A percentile compares a stretch with the other conserved stretches of the same genome.
Conservation (phyloP, 2,113 vertebrate genomes). For the Morone chrysops region DNA sequence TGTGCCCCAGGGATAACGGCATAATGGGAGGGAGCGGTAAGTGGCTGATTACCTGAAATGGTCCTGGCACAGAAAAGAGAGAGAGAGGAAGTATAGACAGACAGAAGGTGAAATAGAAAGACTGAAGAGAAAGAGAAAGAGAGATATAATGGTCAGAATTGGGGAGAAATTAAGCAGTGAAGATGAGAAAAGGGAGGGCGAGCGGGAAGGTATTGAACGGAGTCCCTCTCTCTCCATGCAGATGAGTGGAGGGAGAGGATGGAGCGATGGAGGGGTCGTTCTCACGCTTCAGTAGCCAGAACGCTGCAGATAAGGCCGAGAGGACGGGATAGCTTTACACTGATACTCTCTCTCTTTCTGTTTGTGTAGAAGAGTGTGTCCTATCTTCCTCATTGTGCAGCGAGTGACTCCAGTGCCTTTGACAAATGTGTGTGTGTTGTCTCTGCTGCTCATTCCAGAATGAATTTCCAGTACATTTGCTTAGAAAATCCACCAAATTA, state of each 20-base stretch:
- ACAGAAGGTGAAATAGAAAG: not conserved
- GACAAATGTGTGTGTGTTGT: not conserved
- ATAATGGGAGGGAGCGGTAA: slow-evolving; percentile 71
- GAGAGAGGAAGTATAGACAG: slow-evolving; percentile 11
- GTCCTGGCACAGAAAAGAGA: slow-evolving; percentile 58
- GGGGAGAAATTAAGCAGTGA: not conserved
- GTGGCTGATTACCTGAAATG: slow-evolving; percentile 81
- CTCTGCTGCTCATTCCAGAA: too few relatives aligned
- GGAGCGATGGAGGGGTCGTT: slow-evolving; percentile 44
- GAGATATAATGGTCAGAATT: not conserved
- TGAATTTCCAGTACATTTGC: too few relatives aligned
- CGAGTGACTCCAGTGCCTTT: slow-evolving; percentile 4
- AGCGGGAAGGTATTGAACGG: not conserved
- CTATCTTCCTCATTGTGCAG: slow-evolving; percentile 27
- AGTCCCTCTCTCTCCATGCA: slow-evolving; percentile 14
- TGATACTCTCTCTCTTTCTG: not conserved
- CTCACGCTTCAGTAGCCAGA: slow-evolving; percentile 70
- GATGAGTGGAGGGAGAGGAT: slow-evolving; percentile 34
- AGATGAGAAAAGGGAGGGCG: not conserved
- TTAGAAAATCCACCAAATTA: too few relatives aligned
- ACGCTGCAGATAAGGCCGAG: slow-evolving; percentile 48
- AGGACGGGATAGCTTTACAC: slow-evolving; percentile 53
- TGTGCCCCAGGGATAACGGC: slow-evolving; percentile 62
- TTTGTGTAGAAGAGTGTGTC: not conserved
- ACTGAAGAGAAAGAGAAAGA: not conserved